Evolutionary conservation across 1,140 invertebrate genomes (phyloP).

Genomic region (Hycleus phaleratus): DNA sequence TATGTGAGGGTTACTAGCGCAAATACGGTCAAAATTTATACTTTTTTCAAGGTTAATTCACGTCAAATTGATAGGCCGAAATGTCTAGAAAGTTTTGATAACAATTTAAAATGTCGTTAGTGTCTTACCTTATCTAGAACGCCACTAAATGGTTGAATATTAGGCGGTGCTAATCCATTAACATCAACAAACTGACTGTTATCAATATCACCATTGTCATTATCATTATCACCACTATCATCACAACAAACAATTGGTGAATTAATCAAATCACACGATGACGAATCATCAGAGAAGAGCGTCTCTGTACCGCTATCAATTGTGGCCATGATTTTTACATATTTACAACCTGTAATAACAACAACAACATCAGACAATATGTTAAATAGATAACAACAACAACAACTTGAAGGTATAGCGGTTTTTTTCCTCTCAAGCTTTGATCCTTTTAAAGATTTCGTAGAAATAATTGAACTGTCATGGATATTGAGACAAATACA

Average conservation of each 20-base stretch:
- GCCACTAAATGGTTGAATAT: conserved; percentile 51
- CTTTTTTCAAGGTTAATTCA: too few species aligned
- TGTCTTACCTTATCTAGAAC: conserved; percentile 47
- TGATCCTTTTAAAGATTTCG: too few species aligned
- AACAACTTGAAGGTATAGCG: too few species aligned
- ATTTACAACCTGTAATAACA: conserved; percentile 27
- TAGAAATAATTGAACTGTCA: too few species aligned
- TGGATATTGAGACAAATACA: too few species aligned
- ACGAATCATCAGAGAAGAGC: conserved; percentile 43
- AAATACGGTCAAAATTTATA: too few species aligned
- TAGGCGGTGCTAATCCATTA: conserved; percentile 44
- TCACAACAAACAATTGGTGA: conserved; percentile 33
- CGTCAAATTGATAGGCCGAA: too few species aligned
- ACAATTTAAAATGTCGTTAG: background rate
- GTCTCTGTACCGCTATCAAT: conserved; percentile 47
- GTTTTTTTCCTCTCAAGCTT: too few species aligned
- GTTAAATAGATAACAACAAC: background rate
- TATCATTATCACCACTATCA: conserved; percentile 11
- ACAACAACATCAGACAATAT: conserved; percentile 8
- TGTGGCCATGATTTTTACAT: conserved; percentile 38
- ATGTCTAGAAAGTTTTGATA: too few species aligned
- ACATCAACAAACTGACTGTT: conserved; percentile 31
- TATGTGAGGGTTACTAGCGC: too few species aligned
- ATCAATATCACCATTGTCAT: conserved; percentile 21
- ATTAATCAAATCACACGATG: conserved; percentile 35